Evolutionary conservation across 2,888 invertebrate genomes (phyloP), one percentile per base, ranked within the genome.

Genomic region (Aradus depressus): DNA sequence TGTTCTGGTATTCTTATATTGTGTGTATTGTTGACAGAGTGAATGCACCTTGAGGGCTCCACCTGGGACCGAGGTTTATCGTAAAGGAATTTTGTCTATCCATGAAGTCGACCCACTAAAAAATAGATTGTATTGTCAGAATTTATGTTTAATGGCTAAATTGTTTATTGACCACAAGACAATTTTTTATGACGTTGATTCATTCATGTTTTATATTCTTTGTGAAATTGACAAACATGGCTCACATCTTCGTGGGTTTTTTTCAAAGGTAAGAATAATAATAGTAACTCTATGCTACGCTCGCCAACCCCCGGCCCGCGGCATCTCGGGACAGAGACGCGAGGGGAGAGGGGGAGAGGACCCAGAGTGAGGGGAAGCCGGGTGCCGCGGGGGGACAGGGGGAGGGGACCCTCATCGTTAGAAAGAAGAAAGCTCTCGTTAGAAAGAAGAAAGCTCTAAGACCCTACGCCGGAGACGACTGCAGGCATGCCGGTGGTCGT

Each of bases 131-230:
- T 97, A 96, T 66, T 95, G 95, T 68, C 96, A 97, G 70, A 92
- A 92, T 68, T 72, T 97, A 44, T 97, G 97, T 71, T 72, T 97
- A 57, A 74, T 96, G 61, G 95, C 97, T 31, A 97, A 97, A 70
- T 72, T 97, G 58, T 97, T 97, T 69, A 72, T 97, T 55, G 97
- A 97, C 65, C 96, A 97, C 67, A 97, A 97, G 75, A 97, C 95
- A 0, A 72, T 97, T 19, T 97, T 95, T 68, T 97, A 93, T 71
- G 96, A 97, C 68, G 95, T 96, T 50, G 93, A 95, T 64, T 95
- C 95, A 34, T 97, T 97, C 70, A 72, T 91, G 57, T 97, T 97
- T 71, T 97, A 97, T 67, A 87, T 93, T 60, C 72, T 93, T 34
- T 90, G 90, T 67, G 96, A 96, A 71, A 88, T 91, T 48, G 93